A percentile compares a stretch with the other conserved stretches of the same genome.
These are phyloP conservation scores for Monochamus saltuarius DNA, from an alignment of 1,140 invertebrate species.

Conservation along the genomic window DNA sequence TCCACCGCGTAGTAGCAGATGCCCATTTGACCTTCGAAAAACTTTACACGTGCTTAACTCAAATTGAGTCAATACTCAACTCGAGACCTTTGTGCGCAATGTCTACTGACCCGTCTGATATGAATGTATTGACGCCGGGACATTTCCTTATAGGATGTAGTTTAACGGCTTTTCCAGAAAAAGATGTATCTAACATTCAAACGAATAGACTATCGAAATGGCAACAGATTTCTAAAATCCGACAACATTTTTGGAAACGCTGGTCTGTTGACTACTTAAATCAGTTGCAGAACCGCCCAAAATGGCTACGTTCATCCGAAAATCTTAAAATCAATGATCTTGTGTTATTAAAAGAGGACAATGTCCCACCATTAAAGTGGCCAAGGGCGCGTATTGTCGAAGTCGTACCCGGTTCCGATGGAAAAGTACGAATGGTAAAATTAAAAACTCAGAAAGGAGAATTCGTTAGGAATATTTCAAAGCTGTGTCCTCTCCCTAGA, in stretches of 20 bases:
- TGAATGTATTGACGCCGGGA: conserved; percentile 5
- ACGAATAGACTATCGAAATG: conserved; percentile 11
- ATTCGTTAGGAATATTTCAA: conserved; percentile 9
- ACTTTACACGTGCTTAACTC: conserved; percentile 13
- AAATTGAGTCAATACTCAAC: conserved; percentile 18
- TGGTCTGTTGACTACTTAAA: conserved; percentile 41
- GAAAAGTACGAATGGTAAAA: conserved; percentile 6
- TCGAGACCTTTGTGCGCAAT: conserved; percentile 12
- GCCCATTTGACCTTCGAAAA: conserved; percentile 14
- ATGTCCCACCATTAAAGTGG: conserved; percentile 6
- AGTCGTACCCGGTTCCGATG: conserved; percentile 7
- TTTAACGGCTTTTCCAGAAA: conserved; percentile 25
- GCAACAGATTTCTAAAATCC: conserved; percentile 11
- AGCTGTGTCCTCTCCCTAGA: conserved; percentile 1
- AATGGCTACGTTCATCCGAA: conserved; percentile 25
- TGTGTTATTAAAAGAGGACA: conserved; percentile 48
- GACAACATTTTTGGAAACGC: conserved; percentile 37
- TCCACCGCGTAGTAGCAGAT: conserved; percentile 8
- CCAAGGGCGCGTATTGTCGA: conserved; percentile 6
- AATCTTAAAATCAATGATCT: conserved; percentile 33
- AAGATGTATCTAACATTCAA: not conserved
- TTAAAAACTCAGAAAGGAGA: conserved; percentile 10
- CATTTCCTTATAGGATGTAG: conserved; percentile 5
- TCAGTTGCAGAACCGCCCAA: conserved; percentile 25
- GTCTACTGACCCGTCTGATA: conserved; percentile 6